Conservation (phyloP, 2,113 vertebrate species). For the Felis catus region DNA sequence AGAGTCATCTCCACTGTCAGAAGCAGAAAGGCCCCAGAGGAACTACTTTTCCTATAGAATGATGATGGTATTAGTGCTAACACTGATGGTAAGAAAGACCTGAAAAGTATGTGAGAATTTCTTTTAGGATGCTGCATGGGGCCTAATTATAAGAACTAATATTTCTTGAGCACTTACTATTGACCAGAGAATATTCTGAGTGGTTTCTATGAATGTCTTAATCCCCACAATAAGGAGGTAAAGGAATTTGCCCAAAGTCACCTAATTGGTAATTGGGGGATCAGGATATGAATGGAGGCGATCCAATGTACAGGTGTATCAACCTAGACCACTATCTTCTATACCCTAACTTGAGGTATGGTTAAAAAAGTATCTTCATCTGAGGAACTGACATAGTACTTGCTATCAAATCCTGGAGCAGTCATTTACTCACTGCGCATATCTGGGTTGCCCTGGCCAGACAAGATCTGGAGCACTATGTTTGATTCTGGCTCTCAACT, state of each 20-base stretch:
- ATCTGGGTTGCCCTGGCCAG: background rate
- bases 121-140: conserved; percentile 72
- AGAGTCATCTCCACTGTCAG: conserved; percentile 81
- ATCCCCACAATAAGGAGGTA: background rate
- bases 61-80: conserved; percentile 80
- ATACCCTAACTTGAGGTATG: background rate
- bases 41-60: conserved; percentile 82
- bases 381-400: background rate
- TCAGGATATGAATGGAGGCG: background rate
- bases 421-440: background rate
- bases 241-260: background rate
- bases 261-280: background rate
- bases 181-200: conserved; percentile 22
- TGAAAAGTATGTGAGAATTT: conserved; percentile 78
- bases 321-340: background rate
- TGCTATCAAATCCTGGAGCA: background rate
- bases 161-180: conserved; percentile 37
- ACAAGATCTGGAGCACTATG: background rate
- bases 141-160: conserved; percentile 46
- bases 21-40: conserved; percentile 82
- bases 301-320: background rate
- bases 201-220: conserved; percentile 25
- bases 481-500: background rate
- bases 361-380: background rate
- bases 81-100: conserved; percentile 80